Evolutionary conservation across 2,888 invertebrate genomes (phyloP).

Genomic region (Caenorhabditis sp.): DNA sequence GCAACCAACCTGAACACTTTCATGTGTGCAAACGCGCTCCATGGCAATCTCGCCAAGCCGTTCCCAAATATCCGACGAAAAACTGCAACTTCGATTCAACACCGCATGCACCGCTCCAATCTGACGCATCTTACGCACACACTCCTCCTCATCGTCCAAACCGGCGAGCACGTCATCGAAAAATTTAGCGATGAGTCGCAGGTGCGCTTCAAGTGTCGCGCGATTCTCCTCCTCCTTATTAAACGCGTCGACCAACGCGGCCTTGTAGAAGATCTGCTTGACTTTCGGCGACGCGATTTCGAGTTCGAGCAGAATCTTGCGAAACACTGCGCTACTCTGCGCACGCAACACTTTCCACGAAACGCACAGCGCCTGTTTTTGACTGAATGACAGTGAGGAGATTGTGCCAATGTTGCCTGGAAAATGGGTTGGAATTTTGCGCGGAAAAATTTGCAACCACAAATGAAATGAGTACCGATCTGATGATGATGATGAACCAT

Average conservation of each 20-base stretch:
- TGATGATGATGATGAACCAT: background rate
- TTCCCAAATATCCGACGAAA: conserved; percentile 67
- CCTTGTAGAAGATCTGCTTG: conserved; percentile 70
- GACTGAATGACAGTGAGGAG: conserved; percentile 52
- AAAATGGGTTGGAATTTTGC: conserved; percentile 7
- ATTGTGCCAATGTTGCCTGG: conserved; percentile 52
- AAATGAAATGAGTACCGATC: too few relatives aligned
- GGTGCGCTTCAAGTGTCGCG: conserved; percentile 68
- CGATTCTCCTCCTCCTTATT: conserved; percentile 63
- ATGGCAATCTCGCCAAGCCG: conserved; percentile 68
- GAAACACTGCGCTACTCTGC: conserved; percentile 54
- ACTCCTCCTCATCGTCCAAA: conserved; percentile 63
- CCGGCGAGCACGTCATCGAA: conserved; percentile 64
- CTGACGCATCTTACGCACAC: conserved; percentile 35
- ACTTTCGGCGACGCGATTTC: conserved; percentile 67
- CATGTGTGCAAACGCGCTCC: conserved; percentile 62
- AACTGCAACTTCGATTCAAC: conserved; percentile 49
- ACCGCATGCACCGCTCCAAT: conserved; percentile 53
- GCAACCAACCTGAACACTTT: conserved; percentile 43
- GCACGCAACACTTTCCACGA: conserved; percentile 63
- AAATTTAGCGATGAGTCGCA: conserved; percentile 63
- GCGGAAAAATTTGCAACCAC: background rate
- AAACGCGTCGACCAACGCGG: conserved; percentile 69
- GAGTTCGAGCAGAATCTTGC: conserved; percentile 66
- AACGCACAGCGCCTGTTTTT: conserved; percentile 56